Base-by-base conservation (phyloP, 1,140 invertebrate species). In the Cataglyphis hispanica region DNA sequence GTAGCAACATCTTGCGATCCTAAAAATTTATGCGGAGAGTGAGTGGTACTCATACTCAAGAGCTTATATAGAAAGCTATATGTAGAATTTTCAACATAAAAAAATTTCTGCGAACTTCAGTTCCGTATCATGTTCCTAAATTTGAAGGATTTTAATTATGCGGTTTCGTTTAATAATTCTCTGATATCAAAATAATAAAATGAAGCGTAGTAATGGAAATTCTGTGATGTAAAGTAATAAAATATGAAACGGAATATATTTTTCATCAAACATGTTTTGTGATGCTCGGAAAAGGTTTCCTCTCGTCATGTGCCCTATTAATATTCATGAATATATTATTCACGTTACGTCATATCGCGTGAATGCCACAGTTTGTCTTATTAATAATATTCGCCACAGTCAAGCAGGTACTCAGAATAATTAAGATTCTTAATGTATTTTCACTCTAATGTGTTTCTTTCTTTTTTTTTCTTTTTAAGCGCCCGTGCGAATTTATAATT, bases 1-100 rank as follows among this genome's bases (percentile, higher is more conserved):
- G 75, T 34, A 96, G 92, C 58, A 95, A 93, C 37, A 92, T 50
- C 63, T 92, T 92, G 70, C 93, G 92, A 88, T 95, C 94, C 95
- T 96, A 91, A 81, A 94, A 94, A 80, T 61, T 83, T 60, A 22
- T 5, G 19, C 46, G 46, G 22, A 25, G 8, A 72, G 34, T 16
- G 34, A 81, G 13, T 11, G 13, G 4, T 34, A 72, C 2, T 58
- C 37, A 8, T 34, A 58, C n/a, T n/a, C 34, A 83, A 46, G 22
- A 61, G 16, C 5, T 69, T 46, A 34, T 0, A 22, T 27, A n/a
- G 19, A 6, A 64, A 61, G 4, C 0, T 50, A 19, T 3, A 31
- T 1, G 7, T 70, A n/a, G 34, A 27, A 37, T 75, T 27, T 22
- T n/a, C 8, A 0, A 19, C 11, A 22, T 27, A 53, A n/a, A 77